Evolutionary conservation across 1,140 invertebrate species (phyloP).

Genomic region (Eriosoma lanigerum): DNA sequence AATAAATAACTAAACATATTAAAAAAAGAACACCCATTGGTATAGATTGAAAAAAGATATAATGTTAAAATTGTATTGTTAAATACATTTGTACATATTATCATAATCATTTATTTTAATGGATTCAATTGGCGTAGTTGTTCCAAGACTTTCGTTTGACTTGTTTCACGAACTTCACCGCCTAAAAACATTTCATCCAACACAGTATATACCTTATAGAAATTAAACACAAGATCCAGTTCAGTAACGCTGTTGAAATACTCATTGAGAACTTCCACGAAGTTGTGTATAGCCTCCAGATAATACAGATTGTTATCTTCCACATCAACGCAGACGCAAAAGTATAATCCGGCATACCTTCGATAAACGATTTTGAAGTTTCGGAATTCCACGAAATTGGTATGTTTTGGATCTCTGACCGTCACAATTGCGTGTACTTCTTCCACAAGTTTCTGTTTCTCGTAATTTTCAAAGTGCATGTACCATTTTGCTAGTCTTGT

Average conservation of each 20-base stretch:
- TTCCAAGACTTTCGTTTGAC: slow-evolving; percentile 99
- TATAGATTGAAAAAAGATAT: background rate
- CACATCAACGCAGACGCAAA: slow-evolving; percentile 99
- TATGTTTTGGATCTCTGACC: slow-evolving; percentile 98
- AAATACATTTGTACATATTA: slow-evolving; percentile 2
- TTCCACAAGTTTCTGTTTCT: slow-evolving; percentile 99
- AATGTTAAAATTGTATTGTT: slow-evolving; percentile 1
- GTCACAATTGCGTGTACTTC: slow-evolving; percentile 99
- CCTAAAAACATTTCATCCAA: slow-evolving; percentile 99
- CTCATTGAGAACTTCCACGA: slow-evolving; percentile 99
- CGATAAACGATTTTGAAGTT: slow-evolving; percentile 99
- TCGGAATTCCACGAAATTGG: slow-evolving; percentile 99
- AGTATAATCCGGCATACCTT: slow-evolving; percentile 97
- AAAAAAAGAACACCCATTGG: no score
- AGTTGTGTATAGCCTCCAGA: slow-evolving; percentile 99
- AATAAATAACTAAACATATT: no score
- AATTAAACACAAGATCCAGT: slow-evolving; percentile 98
- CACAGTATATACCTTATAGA: slow-evolving; percentile 99
- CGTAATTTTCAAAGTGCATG: slow-evolving; percentile 99
- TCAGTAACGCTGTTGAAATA: slow-evolving; percentile 99
- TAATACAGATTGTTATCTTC: slow-evolving; percentile 99
- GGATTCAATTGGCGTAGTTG: slow-evolving; percentile 97
- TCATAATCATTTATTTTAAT: slow-evolving; percentile 72
- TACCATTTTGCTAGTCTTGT: slow-evolving; percentile 99
- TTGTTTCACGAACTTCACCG: slow-evolving; percentile 99